Conservation (phyloP, 53 echinoderm and acorn worm genomes). For the Stichopus horrens region DNA sequence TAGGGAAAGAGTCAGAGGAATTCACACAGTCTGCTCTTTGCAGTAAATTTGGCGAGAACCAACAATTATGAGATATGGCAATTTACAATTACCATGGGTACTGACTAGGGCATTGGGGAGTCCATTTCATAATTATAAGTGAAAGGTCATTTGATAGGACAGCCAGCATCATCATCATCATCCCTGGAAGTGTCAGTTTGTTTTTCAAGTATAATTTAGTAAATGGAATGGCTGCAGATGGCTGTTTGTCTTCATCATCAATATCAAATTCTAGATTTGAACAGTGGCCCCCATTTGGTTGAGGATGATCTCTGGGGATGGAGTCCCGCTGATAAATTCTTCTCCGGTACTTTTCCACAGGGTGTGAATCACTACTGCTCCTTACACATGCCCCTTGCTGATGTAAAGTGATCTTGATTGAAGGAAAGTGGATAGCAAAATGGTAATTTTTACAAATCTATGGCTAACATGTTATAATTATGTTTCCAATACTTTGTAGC, state of each 20-base stretch:
- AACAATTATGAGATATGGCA: conserved; percentile 49
- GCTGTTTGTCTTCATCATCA: too few relatives aligned
- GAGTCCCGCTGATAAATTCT: background rate
- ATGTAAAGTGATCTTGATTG: background rate
- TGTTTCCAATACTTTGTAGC: too few relatives aligned
- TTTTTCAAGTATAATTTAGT: too few relatives aligned
- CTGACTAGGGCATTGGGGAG: conserved; percentile 1
- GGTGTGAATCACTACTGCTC: background rate
- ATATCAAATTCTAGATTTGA: background rate
- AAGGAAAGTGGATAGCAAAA: background rate
- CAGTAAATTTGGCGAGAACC: background rate
- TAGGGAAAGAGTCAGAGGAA: conserved; percentile 2
- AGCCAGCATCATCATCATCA: background rate
- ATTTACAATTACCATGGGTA: conserved; percentile 33
- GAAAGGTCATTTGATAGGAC: conserved; percentile 17
- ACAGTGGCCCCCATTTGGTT: background rate
- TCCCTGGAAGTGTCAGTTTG: too few relatives aligned
- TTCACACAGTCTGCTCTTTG: background rate
- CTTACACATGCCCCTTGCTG: background rate
- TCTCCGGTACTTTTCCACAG: too few relatives aligned
- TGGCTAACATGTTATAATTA: too few relatives aligned
- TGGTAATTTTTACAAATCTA: too few relatives aligned
- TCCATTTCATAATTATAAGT: conserved; percentile 30
- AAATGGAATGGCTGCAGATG: too few relatives aligned
- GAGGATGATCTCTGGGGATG: background rate